Percentiles rank a stretch among this genome's conserved stretches.
Conservation (phyloP, 2,888 invertebrate genomes). For the Drosophila leonis region DNA sequence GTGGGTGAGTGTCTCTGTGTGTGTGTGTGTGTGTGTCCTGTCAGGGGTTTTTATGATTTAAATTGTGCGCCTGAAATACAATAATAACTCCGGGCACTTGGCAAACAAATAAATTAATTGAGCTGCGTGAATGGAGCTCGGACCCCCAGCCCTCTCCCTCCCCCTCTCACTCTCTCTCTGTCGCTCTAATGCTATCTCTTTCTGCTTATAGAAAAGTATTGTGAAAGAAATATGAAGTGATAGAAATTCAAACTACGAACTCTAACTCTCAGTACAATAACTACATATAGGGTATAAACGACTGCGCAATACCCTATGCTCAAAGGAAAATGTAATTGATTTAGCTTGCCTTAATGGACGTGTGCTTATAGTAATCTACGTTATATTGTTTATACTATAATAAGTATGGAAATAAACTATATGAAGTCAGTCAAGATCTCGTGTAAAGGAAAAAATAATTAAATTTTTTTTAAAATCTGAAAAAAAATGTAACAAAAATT, state of each 20-base stretch:
- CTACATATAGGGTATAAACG: neutral
- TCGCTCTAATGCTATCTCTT: conserved; percentile 1
- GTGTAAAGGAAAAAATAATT: too few species aligned
- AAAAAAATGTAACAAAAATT: too few species aligned
- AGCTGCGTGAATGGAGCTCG: conserved; percentile 49
- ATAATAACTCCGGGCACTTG: conserved; percentile 70
- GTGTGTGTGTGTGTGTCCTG: conserved; percentile 7
- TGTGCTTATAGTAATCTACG: too few species aligned
- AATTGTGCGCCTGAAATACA: conserved; percentile 74
- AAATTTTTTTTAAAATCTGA: too few species aligned
- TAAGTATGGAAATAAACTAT: too few species aligned
- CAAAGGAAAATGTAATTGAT: neutral
- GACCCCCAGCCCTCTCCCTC: neutral
- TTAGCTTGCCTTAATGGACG: neutral
- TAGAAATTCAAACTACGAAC: conserved; percentile 55
- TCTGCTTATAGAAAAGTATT: conserved; percentile 41
- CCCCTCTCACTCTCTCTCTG: neutral
- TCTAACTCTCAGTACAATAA: conserved; percentile 13
- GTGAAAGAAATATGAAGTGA: conserved; percentile 76
- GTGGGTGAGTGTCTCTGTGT: neutral
- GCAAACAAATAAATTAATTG: conserved; percentile 79
- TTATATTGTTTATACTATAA: too few species aligned
- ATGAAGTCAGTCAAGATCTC: too few species aligned
- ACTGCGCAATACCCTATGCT: neutral
- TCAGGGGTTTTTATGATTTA: conserved; percentile 67